A percentile compares a stretch with the other conserved stretches of the same genome.
These are phyloP conservation scores for Melanargia galathea DNA, from an alignment of 2,888 invertebrate genomes.

Conservation along the genomic window DNA sequence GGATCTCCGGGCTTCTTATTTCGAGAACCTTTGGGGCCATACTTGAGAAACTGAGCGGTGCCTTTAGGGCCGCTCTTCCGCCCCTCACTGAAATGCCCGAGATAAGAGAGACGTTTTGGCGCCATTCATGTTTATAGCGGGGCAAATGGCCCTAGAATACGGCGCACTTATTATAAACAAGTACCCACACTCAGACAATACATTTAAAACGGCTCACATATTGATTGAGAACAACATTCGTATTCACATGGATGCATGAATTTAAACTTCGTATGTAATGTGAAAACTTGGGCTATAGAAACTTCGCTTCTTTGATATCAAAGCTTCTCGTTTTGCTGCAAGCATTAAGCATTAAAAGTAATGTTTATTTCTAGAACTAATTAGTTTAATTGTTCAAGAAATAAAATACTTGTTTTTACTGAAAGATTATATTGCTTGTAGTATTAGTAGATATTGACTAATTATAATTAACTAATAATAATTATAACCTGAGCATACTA, in stretches of 20 bases:
- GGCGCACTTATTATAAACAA: slow-evolving; percentile 80
- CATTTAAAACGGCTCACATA: slow-evolving; percentile 40
- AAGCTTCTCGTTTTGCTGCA: slow-evolving; percentile 1
- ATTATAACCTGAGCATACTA: no score
- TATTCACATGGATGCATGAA: slow-evolving; percentile 34
- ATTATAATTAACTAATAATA: no score
- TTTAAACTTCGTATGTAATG: slow-evolving; percentile 31
- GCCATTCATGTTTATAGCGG: slow-evolving; percentile 81
- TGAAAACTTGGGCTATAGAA: slow-evolving; percentile 30
- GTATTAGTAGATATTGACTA: no score
- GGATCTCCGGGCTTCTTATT: slow-evolving; percentile 75
- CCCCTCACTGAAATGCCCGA: slow-evolving; percentile 77
- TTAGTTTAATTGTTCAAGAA: background rate
- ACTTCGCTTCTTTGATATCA: slow-evolving; percentile 29
- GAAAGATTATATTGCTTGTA: no score
- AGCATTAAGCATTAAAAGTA: background rate
- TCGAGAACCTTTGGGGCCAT: slow-evolving; percentile 77
- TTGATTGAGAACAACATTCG: slow-evolving; percentile 52
- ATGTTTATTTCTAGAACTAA: background rate
- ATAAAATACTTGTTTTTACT: background rate
- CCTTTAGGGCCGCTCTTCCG: slow-evolving; percentile 76
- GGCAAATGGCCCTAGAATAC: slow-evolving; percentile 79
- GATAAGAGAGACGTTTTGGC: slow-evolving; percentile 82
- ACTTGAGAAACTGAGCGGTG: slow-evolving; percentile 72
- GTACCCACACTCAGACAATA: slow-evolving; percentile 47